Evolutionary conservation across 2,797 vertebrate species (phyloP).

Genomic region (Premnoplex brunnescens): DNA sequence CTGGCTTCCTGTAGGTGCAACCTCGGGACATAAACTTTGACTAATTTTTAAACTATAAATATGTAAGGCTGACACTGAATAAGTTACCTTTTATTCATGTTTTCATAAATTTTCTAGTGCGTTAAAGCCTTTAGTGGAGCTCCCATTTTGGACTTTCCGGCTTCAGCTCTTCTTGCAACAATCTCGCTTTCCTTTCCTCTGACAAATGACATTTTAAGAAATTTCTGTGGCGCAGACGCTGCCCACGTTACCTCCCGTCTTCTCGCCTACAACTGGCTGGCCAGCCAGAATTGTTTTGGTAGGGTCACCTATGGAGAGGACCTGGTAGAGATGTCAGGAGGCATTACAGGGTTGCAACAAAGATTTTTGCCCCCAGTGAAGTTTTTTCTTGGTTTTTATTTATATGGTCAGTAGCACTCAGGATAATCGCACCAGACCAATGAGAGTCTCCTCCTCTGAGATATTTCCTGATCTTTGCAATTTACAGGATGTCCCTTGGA

Average conservation of each 20-base stretch:
- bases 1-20: slow-evolving; percentile 95
- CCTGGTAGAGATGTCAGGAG: slow-evolving; percentile 21
- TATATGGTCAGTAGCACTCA: neutral
- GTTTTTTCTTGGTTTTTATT: neutral
- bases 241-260: neutral
- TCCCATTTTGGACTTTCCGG: slow-evolving; percentile 41
- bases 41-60: slow-evolving; percentile 89
- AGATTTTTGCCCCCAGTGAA: slow-evolving; percentile 19
- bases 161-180: slow-evolving; percentile 18
- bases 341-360: neutral
- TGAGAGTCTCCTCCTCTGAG: fast-evolving
- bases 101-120: slow-evolving; percentile 65
- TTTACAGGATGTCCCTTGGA: neutral
- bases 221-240: neutral
- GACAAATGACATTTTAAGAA: neutral
- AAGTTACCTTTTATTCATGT: slow-evolving; percentile 83
- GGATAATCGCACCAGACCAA: neutral
- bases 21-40: slow-evolving; percentile 86
- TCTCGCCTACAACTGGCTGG: neutral
- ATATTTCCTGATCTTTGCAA: neutral
- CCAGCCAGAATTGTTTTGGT: neutral
- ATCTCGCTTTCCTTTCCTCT: neutral
- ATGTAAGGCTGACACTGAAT: slow-evolving; percentile 80
- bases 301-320: slow-evolving; percentile 20
- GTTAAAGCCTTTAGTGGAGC: slow-evolving; percentile 19